Base-by-base conservation (phyloP, 2,797 vertebrate genomes). In the Cryptoblepharus egeriae region DNA sequence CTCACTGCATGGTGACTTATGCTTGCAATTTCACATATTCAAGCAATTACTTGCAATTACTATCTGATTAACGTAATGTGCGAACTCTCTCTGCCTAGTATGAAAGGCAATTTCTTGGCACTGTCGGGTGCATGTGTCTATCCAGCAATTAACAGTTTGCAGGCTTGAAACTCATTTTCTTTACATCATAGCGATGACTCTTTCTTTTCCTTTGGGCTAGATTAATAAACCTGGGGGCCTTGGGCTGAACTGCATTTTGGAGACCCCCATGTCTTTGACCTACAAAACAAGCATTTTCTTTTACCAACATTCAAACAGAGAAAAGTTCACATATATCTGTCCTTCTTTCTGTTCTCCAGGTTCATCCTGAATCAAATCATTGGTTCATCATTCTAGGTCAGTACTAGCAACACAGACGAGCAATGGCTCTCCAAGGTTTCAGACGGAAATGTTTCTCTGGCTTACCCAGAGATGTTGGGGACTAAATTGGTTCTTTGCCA, bases 31-130 rank as follows among this genome's bases (percentile, higher is more conserved):
- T 71, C 67, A 70, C 64, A 71, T 71, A 71, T 63, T 71, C 42
- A 77, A 71, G 67, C 74, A 82, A 82, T 71, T 82, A 82, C 67
- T 77, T 77, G 74, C 74, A 77, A 77, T 71, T 82, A 77, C 57
- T 18, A 61, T 71, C 74, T 82, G 74, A 82, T 82, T 82, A 77
- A 82, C 58, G 26, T 82, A 82, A 76, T 77, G 74, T 82, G 67
- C 58, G 26, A 71, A 77, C 7, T 45, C 32, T 10, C 67, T 77
- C 57, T 77, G 67, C 65, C 58, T 77, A 28, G 58, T 63, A 70
- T 63, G 58, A 64, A 63, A 82, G 65, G 57, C 74, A 82, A 82
- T 82, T 77, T 77, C 67, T 45, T 82, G 81, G 42, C 57, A 70
- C 74, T 71, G 65, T 67, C 70, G 67, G 67, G 60, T 72, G 78